Evolutionary conservation across 2,113 vertebrate species (phyloP).

Genomic region (Acanthochromis polyacanthus): DNA sequence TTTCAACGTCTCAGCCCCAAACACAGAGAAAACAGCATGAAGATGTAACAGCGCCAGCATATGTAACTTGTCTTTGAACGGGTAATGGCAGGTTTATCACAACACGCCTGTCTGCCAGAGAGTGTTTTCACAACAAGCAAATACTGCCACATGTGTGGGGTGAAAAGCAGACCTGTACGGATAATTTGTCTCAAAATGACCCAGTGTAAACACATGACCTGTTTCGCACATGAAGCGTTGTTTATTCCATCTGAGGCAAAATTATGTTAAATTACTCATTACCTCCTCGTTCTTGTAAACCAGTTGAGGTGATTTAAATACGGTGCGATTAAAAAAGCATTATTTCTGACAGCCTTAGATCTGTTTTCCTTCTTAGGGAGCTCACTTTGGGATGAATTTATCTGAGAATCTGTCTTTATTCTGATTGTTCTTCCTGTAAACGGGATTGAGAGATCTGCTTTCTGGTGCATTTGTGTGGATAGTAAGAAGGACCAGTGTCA

Average conservation of each 20-base stretch:
- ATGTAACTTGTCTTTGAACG: conserved; percentile 11
- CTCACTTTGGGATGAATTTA: background rate
- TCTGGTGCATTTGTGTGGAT: conserved; percentile 21
- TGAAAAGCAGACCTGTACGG: conserved; percentile 9
- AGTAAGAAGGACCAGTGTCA: conserved; percentile 63
- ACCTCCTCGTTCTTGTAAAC: background rate
- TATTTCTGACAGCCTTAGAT: background rate
- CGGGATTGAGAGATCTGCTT: conserved; percentile 27
- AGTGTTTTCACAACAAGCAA: conserved; percentile 68
- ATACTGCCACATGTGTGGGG: conserved; percentile 58
- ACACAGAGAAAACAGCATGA: conserved; percentile 23
- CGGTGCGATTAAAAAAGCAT: conserved; percentile 3
- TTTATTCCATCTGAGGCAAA: conserved; percentile 33
- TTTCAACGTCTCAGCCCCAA: conserved; percentile 5
- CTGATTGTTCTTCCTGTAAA: background rate
- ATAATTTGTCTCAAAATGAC: conserved; percentile 50
- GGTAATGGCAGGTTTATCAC: conserved; percentile 48
- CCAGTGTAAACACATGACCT: conserved; percentile 52
- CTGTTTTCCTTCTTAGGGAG: background rate
- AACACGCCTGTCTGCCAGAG: conserved; percentile 50
- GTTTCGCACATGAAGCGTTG: conserved; percentile 20
- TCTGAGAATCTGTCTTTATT: background rate
- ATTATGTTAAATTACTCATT: conserved; percentile 3
- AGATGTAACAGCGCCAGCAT: conserved; percentile 33
- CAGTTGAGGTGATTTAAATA: conserved; percentile 13